Base-by-base conservation (phyloP, 2,797 vertebrate species). In the Poecilia picta region DNA sequence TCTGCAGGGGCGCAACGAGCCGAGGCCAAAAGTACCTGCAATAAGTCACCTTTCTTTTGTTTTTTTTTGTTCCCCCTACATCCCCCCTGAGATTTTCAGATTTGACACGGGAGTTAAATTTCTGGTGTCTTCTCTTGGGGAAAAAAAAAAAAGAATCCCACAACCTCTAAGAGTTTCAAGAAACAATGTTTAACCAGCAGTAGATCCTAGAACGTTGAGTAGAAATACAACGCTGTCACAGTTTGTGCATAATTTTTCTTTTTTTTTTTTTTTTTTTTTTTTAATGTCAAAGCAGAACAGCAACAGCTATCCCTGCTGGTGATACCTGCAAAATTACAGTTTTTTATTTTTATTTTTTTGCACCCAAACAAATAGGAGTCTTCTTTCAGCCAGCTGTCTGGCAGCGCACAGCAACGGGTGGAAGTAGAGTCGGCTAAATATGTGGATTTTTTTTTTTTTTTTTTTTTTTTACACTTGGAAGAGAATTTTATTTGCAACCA, bases 1-100 rank as follows among this genome's bases (percentile, higher is more conserved):
- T 90, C 80, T 33, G 85, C 85, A 72, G 82, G 77, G 47, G 72
- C 80, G 84, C 85, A 45, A 77, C 31, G 74, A 80, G 80, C 74
- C 25, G 72, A 83, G 81, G 82, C 88, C 87, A 75, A 68, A 79
- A 82, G 64, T 51, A 75, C 80, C 57, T 73, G 13, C 75, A 76
- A 16, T 64, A 55, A 33, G 39, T 74, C 75, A 28, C n/a, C 39
- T 76, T 80, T 74, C 11, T 28, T 74, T 62, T 51, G 0, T 23
- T 51, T 51, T 46, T 3, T 0, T 8, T 51, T 1, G 3, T 18
- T 33, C 46, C 18, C 47, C 78, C 51, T 78, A n/a, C n/a, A n/a
- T 39, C 16, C 18, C 47, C 78, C 51, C 78, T 28, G 41, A 12
- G 57, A 25, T 77, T 66, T 0, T 11, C 23, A 13, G 25, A 28